Evolutionary conservation across 1,140 invertebrate genomes (phyloP), one percentile per base, ranked within the genome.

Genomic region (Ylistrum balloti): DNA sequence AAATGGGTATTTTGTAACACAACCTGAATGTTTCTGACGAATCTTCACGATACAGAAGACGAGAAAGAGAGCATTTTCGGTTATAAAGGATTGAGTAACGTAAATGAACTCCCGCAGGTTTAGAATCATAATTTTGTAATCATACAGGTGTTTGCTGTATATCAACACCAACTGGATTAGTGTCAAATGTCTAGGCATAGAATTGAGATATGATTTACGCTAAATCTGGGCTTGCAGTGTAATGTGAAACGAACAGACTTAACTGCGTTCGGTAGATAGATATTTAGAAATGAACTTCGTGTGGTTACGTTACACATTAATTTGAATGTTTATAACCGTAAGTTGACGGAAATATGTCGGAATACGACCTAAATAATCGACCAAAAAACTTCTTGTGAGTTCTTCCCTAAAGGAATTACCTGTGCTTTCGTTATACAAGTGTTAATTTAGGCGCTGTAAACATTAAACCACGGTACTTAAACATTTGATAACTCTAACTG

Each of bases 391-490:
- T n/a, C 56, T 74, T 74, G 56, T 74, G 56, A 74, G 56, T 74
- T 74, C 56, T n/a, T 74, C 22, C n/a, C n/a, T 3, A 28, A 74
- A 74, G 22, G 17, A n/a, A 74, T 74, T 74, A 74, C 56, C 56
- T 74, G 56, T 74, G 56, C 56, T 74, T 28, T n/a, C 56, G 28
- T 74, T 74, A n/a, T 74, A 28, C 17, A 74, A 74, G 56, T 74
- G 56, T 74, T 28, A 74, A 74, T 74, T n/a, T 74, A n/a, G 5
- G n/a, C n/a, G 56, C 56, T 9, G 5, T 74, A 74, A 74, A n/a
- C 56, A n/a, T n/a, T 74, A 28, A 28, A 74, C 22, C 17, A 17
- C 15, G 28, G 56, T 74, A n/a, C 56, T 9, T 74, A 74, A 74
- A 74, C 56, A 74, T 74, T 74, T 74, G 3, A 74, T 74, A 74